Percentiles rank a stretch among this genome's conserved stretches.
Conservation (phyloP, 35 echinoderm and acorn worm genomes). For the Lytechinus pictus region DNA sequence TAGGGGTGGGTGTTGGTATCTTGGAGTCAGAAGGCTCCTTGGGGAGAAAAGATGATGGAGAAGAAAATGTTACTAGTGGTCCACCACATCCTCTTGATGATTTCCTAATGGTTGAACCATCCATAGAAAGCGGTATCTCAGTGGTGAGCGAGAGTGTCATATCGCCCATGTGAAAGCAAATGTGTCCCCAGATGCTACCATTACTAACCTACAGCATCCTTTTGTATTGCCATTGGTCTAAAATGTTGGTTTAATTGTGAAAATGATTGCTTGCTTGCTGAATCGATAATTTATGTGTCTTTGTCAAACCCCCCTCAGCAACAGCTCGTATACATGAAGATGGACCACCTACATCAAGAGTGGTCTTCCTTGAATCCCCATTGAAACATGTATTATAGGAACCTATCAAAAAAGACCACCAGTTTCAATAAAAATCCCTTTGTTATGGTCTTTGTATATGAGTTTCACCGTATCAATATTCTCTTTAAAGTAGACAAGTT, state of each 20-base stretch:
- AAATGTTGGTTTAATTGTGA: background rate
- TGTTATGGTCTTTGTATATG: too few relatives aligned
- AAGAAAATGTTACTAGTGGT: background rate
- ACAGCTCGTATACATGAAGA: too few relatives aligned
- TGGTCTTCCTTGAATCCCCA: too few relatives aligned
- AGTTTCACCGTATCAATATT: too few relatives aligned
- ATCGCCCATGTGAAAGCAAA: background rate
- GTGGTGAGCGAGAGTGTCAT: conserved; percentile 1
- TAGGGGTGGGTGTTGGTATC: background rate
- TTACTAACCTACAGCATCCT: background rate
- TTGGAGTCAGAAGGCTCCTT: background rate
- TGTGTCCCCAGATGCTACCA: background rate
- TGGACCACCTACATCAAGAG: too few relatives aligned
- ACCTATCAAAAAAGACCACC: too few relatives aligned
- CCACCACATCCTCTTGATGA: background rate
- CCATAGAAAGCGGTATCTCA: background rate
- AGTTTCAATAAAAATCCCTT: too few relatives aligned
- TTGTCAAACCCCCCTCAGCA: too few relatives aligned
- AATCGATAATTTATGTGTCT: too few relatives aligned
- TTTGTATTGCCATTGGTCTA: background rate
- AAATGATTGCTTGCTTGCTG: background rate
- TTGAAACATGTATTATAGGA: too few relatives aligned
- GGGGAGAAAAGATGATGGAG: background rate
- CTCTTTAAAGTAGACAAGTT: too few relatives aligned
- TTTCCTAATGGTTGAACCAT: background rate